Percentiles rank a stretch among this genome's conserved stretches.
These are phyloP conservation scores for Drosophila testacea DNA, from an alignment of 2,888 invertebrate species.

Conservation along the genomic window DNA sequence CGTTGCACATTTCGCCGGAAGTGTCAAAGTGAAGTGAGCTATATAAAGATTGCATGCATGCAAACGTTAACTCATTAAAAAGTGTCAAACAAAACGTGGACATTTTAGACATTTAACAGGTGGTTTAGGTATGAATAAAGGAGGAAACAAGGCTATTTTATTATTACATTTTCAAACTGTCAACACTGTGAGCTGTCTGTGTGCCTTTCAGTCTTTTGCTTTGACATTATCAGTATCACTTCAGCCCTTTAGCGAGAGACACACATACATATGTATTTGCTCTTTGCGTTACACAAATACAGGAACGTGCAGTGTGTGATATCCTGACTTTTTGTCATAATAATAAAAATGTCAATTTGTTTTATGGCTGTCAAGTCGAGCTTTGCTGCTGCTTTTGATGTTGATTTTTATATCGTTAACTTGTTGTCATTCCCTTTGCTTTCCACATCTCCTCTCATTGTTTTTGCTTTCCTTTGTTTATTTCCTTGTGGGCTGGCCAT, in stretches of 20 bases:
- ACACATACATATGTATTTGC: not conserved
- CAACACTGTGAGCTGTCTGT: constrained; percentile 16
- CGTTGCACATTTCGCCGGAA: constrained; percentile 21
- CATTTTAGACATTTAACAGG: constrained; percentile 8
- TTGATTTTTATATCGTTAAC: constrained; percentile 56
- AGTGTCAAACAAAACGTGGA: constrained; percentile 14
- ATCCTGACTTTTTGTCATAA: constrained; percentile 75
- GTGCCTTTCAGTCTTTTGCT: constrained; percentile 12
- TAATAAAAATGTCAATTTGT: constrained; percentile 76
- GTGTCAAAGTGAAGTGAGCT: constrained; percentile 14
- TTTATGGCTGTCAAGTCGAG: constrained; percentile 73
- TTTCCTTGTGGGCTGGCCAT: constrained; percentile 27
- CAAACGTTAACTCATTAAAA: constrained; percentile 47
- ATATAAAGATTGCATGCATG: constrained; percentile 14
- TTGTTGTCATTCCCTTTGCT: constrained; percentile 12
- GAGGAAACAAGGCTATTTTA: constrained; percentile 42
- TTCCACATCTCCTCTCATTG: not conserved
- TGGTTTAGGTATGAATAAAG: not conserved
- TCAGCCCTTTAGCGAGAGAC: constrained; percentile 39
- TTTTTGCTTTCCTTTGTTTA: constrained; percentile 27
- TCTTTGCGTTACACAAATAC: not conserved
- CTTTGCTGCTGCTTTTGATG: constrained; percentile 62
- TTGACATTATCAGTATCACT: constrained; percentile 54
- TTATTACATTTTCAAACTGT: constrained; percentile 29
- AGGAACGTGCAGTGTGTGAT: constrained; percentile 48